A percentile compares a stretch with the other conserved stretches of the same genome.
Conservation (phyloP, 1,140 invertebrate species). For the Carposina sasakii region DNA sequence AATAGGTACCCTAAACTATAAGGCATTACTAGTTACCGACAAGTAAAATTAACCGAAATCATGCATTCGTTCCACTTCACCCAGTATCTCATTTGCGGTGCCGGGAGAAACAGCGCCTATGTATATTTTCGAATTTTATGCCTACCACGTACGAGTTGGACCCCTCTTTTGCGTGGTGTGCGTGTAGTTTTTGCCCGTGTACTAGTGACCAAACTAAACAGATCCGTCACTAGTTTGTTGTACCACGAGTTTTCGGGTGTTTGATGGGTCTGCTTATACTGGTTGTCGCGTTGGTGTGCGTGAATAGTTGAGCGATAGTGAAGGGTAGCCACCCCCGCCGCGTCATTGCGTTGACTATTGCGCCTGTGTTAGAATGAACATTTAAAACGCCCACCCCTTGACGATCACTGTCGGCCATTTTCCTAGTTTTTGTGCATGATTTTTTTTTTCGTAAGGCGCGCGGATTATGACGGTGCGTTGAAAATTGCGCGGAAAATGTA, state of each 20-base stretch:
- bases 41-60: slow-evolving; percentile 57
- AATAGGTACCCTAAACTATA: too few species aligned
- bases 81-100: slow-evolving; percentile 60
- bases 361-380: slow-evolving; percentile 68
- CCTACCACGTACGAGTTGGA: slow-evolving; percentile 51
- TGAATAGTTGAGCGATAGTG: slow-evolving; percentile 58
- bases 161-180: slow-evolving; percentile 31
- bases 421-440: slow-evolving; percentile 45
- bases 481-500: too few species aligned
- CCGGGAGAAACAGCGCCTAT: slow-evolving; percentile 51
- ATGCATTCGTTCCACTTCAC: slow-evolving; percentile 57
- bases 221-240: slow-evolving; percentile 29
- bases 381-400: slow-evolving; percentile 68
- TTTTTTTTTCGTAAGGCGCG: slow-evolving; percentile 33
- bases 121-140: slow-evolving; percentile 68
- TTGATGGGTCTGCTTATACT: background rate
- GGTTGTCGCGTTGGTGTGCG: slow-evolving; percentile 31
- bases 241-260: background rate
- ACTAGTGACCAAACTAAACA: slow-evolving; percentile 28
- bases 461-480: background rate
- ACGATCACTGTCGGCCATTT: slow-evolving; percentile 63
- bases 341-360: slow-evolving; percentile 64
- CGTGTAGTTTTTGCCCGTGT: slow-evolving; percentile 42
- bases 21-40: too few species aligned
- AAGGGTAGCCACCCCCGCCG: slow-evolving; percentile 49